Evolutionary conservation across 2,797 vertebrate species (phyloP).

Genomic region (Amniataba percoides): DNA sequence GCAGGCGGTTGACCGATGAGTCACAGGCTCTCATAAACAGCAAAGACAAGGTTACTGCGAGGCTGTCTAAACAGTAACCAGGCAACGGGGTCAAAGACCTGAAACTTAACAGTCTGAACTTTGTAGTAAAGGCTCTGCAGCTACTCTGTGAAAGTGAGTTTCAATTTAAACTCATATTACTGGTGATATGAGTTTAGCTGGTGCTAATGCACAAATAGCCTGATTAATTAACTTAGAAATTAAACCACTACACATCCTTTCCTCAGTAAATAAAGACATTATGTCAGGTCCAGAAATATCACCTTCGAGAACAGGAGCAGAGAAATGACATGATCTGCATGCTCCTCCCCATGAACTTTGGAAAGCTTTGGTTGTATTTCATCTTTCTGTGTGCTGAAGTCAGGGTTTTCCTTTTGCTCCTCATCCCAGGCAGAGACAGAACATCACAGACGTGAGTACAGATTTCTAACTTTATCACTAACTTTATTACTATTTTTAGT

Average conservation of each 20-base stretch:
- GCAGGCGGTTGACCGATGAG: conserved; percentile 71
- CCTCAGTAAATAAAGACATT: neutral
- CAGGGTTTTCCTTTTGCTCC: conserved; percentile 6
- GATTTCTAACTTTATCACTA: neutral
- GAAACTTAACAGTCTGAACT: conserved; percentile 40
- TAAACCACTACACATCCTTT: neutral
- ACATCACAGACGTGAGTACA: conserved; percentile 53
- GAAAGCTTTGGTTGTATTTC: conserved; percentile 31
- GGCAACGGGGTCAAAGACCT: conserved; percentile 84
- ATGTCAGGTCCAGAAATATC: neutral
- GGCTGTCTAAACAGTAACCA: conserved; percentile 84
- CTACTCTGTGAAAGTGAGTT: neutral
- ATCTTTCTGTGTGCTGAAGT: neutral
- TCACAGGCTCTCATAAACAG: conserved; percentile 57
- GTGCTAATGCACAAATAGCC: neutral
- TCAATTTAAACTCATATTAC: neutral
- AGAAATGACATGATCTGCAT: conserved; percentile 11
- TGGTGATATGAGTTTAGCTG: too few relatives aligned
- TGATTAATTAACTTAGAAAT: neutral
- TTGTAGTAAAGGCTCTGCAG: conserved; percentile 35
- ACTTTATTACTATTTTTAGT: neutral
- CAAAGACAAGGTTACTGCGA: conserved; percentile 47
- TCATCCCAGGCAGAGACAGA: conserved; percentile 22
- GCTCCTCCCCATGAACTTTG: conserved; percentile 83
- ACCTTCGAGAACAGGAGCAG: neutral